Conservation (phyloP, 2,797 vertebrate genomes). For the Margarornis squamiger region DNA sequence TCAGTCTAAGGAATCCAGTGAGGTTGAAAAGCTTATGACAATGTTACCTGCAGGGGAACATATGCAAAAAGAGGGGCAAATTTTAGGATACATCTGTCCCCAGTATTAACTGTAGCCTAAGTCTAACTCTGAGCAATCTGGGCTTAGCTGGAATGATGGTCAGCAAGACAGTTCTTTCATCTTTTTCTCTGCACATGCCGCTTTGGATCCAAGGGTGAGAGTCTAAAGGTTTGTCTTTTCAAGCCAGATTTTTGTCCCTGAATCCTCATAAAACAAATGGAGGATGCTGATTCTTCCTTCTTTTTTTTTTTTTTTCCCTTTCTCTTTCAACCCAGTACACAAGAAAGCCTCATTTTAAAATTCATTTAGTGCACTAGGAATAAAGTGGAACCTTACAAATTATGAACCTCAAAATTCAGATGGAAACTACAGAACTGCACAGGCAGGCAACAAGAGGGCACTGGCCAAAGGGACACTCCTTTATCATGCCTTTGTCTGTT, state of each 20-base stretch:
- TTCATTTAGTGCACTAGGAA: background rate
- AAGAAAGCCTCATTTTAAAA: background rate
- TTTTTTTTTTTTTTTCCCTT: background rate
- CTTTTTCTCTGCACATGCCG: background rate
- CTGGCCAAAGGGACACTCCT: background rate
- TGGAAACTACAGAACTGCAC: background rate
- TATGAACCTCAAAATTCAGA: background rate
- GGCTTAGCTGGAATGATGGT: background rate
- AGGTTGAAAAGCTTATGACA: background rate
- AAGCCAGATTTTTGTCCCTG: background rate
- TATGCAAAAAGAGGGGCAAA: background rate
- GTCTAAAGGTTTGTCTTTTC: background rate
- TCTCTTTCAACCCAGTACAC: background rate
- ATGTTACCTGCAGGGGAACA: background rate
- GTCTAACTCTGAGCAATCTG: background rate
- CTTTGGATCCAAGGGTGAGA: background rate
- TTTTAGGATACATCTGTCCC: background rate
- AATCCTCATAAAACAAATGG: background rate
- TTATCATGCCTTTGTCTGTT: background rate
- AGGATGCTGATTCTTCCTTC: fast-evolving
- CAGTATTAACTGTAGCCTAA: background rate
- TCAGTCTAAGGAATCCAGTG: background rate
- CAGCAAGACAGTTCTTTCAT: background rate
- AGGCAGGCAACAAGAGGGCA: background rate
- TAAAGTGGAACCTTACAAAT: background rate